Percentiles rank a stretch among this genome's conserved stretches.
These are phyloP conservation scores for Manis pentadactyla DNA, from an alignment of 2,797 vertebrate genomes.

Conservation along the genomic window DNA sequence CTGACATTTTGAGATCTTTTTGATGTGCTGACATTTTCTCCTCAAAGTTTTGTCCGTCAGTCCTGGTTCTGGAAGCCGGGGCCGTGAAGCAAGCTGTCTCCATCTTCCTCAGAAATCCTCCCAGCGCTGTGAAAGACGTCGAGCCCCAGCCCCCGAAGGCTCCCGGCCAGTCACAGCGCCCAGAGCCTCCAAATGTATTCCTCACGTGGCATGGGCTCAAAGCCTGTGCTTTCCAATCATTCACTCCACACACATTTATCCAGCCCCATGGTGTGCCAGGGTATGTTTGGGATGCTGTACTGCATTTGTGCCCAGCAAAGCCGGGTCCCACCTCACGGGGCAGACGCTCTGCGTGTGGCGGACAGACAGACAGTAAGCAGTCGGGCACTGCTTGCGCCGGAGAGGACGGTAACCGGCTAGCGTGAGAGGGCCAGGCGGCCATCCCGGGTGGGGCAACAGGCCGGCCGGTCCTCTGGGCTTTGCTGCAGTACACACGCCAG, in stretches of 20 bases:
- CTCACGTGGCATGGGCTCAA: too few relatives aligned
- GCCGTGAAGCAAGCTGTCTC: neutral
- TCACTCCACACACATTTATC: neutral
- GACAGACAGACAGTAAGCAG: neutral
- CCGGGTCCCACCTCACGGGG: neutral
- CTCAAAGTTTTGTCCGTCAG: accelerated
- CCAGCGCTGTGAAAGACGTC: neutral
- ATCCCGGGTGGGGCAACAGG: neutral
- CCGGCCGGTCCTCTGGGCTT: neutral
- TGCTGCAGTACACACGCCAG: accelerated
- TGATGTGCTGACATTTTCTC: neutral
- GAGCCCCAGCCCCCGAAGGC: accelerated
- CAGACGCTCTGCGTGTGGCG: neutral
- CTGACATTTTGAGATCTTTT: neutral
- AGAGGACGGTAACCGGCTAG: neutral
- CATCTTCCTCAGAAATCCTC: neutral
- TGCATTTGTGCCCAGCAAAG: accelerated
- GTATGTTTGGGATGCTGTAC: neutral
- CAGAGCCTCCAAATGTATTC: neutral
- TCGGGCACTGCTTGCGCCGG: neutral
- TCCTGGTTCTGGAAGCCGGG: neutral
- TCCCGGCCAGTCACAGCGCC: neutral
- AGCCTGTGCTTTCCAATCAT: neutral
- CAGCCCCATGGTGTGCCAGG: neutral
- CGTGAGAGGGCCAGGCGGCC: neutral